Evolutionary conservation across 2,797 vertebrate genomes (phyloP), one percentile per base, ranked within the genome.

Genomic region (Malacoctenus gilli): DNA sequence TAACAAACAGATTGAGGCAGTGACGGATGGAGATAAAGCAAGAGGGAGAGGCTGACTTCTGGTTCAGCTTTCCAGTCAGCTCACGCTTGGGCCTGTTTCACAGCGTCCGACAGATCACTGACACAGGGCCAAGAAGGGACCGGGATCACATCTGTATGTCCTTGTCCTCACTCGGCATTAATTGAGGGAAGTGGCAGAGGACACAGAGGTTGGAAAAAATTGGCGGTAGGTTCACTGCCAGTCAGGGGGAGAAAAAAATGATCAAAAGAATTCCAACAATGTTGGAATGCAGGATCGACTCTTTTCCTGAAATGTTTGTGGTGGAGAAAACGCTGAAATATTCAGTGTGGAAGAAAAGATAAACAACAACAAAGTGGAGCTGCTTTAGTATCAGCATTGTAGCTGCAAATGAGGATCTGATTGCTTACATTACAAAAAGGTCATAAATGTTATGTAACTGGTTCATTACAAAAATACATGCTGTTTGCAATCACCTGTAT

Each of bases 1-100:
- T 69, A 86, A 78, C 69, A 80, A 80, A 82, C 49, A 68, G 30
- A 36, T 28, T 39, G 40, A 38, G 18, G 25, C 42, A 42, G 38
- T 32, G 30, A 32, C 9, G 11, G 30, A 11, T 10, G 11, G 40
- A 51, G 16, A 5, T 19, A 20, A 25, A 40, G 21, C 34, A 20
- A 39, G 30, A 32, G 35, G n/a, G 21, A 35, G 28, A 40, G 32
- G 25, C n/a, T 12, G 16, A 72, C 41, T 66, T 58, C 32, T 53
- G 31, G 19, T 71, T 70, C 4, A 65, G 22, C 56, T 72, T 73
- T 32, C 75, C 40, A 57, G 21, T 59, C 11, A 52, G 39, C 28
- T 54, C 57, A 47, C n/a, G 31, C 22, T 60, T 42, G 0, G 59
- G 39, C 10, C 15, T 56, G 21, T 77, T 51, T 46, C 28, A 60